Evolutionary conservation across 64 coral and sea anemone genomes (phyloP).

Genomic region (Montipora sp.): DNA sequence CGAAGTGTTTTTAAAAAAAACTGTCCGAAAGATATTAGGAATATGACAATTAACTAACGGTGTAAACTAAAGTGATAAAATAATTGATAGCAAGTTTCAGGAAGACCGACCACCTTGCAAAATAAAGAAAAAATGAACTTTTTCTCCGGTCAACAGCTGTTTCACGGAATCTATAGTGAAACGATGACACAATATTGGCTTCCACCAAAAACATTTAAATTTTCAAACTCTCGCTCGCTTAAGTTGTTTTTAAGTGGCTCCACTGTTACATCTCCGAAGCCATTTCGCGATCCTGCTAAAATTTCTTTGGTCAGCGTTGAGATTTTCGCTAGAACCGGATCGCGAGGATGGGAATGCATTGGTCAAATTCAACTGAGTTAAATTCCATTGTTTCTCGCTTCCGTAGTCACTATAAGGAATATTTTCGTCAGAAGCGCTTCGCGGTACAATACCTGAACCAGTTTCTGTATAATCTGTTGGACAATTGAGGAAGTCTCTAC

Average conservation of each 20-base stretch:
- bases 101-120: neutral
- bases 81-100: neutral
- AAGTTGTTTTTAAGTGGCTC: neutral
- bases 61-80: neutral
- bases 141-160: slow-evolving; percentile 20
- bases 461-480: slow-evolving; percentile 60
- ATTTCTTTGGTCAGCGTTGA: slow-evolving; percentile 69
- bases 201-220: neutral
- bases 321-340: slow-evolving; percentile 69
- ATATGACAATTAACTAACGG: neutral
- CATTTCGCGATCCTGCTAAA: slow-evolving; percentile 88
- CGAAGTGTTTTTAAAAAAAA: neutral
- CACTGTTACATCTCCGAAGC: slow-evolving; percentile 82
- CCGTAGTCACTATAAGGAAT: slow-evolving; percentile 68
- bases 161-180: neutral
- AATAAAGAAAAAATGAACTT: neutral
- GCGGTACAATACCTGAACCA: slow-evolving; percentile 80
- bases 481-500: slow-evolving; percentile 80
- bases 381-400: slow-evolving; percentile 33
- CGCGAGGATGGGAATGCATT: slow-evolving; percentile 67
- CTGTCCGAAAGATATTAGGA: neutral
- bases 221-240: neutral
- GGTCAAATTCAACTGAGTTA: slow-evolving; percentile 84
- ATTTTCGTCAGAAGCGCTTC: slow-evolving; percentile 86
- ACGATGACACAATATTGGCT: neutral